These are phyloP conservation scores for Urocolius indicus DNA, from an alignment of 2,113 vertebrate genomes.

Conservation along the genomic window DNA sequence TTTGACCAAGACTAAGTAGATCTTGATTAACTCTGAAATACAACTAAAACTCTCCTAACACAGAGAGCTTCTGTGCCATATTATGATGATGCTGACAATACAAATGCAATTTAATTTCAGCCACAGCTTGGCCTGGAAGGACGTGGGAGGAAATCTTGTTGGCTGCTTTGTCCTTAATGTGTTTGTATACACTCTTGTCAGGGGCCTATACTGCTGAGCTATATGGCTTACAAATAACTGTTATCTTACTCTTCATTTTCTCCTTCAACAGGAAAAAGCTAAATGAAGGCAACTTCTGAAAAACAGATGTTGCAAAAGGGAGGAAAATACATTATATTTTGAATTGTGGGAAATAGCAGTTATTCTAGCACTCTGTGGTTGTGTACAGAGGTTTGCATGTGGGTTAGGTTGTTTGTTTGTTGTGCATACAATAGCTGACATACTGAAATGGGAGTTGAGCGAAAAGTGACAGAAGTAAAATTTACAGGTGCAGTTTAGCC, in stretches of 20 bases:
- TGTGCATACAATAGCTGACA: neutral
- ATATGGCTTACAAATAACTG: neutral
- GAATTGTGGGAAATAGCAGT: neutral
- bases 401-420: neutral
- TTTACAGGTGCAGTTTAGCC: rapidly evolving
- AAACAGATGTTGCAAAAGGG: neutral
- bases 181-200: neutral
- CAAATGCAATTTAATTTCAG: neutral
- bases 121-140: neutral
- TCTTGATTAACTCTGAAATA: neutral
- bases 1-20: neutral
- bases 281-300: neutral
- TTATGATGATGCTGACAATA: neutral
- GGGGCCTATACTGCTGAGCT: neutral
- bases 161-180: neutral
- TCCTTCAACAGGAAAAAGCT: neutral
- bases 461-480: neutral
- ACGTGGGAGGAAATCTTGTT: neutral
- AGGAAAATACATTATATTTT: neutral
- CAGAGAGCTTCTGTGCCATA: neutral
- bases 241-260: neutral
- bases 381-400: neutral
- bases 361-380: neutral
- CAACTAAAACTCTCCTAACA: neutral
- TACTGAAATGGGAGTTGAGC: neutral